These are phyloP conservation scores for Propithecus deckenii DNA, from an alignment of 2,797 vertebrate genomes.

Conservation along the genomic window DNA sequence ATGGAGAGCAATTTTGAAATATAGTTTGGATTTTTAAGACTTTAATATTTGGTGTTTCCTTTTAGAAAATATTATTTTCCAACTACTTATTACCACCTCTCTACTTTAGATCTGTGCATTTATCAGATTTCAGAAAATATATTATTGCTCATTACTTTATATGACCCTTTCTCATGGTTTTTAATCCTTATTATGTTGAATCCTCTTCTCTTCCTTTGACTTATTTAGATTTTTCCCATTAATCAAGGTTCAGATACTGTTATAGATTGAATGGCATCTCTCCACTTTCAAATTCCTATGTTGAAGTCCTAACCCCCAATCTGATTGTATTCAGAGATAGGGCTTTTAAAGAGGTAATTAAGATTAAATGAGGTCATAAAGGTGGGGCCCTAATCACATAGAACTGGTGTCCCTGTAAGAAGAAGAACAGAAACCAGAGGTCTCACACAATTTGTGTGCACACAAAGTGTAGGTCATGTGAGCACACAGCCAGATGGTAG, in stretches of 20 bases:
- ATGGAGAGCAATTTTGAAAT: neutral
- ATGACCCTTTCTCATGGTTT: neutral
- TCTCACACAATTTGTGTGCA: neutral
- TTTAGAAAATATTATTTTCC: neutral
- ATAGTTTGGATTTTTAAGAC: neutral
- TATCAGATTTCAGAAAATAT: neutral
- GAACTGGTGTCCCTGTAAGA: neutral
- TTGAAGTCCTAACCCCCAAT: neutral
- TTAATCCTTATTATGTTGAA: neutral
- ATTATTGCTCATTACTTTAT: neutral
- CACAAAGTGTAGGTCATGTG: neutral
- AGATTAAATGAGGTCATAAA: neutral
- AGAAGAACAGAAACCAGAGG: neutral
- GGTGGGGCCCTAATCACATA: neutral
- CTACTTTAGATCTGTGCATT: neutral
- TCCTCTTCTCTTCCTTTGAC: neutral
- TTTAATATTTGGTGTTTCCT: neutral
- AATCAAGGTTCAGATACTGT: neutral
- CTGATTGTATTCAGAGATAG: neutral
- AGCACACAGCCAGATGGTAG: neutral
- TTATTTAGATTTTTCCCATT: neutral
- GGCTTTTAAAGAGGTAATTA: neutral
- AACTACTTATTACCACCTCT: neutral
- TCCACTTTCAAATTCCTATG: neutral
- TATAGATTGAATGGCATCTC: neutral